Evolutionary conservation across 1,140 invertebrate species (phyloP), one percentile per base, ranked within the genome.

Genomic region (Drosophila watanabei): DNA sequence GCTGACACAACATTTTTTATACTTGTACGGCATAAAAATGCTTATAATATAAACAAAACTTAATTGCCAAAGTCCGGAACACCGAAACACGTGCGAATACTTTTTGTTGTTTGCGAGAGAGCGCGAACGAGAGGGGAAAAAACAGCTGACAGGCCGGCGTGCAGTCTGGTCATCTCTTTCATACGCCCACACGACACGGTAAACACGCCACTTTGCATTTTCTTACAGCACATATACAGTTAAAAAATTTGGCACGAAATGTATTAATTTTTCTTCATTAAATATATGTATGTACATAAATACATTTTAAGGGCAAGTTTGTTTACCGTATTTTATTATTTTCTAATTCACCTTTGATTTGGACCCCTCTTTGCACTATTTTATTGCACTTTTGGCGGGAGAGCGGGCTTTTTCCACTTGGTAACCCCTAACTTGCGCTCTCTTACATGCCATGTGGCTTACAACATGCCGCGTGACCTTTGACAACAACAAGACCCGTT

Each of bases 381-480:
- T 64, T 35, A 13, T 24, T 41, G 35, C 2, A 16, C 13, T 18
- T 30, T 71, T 65, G 63, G 63, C 68, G 63, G 62, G 46, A 54
- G 30, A 70, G 35, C n/a, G 20, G 33, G 18, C 28, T 43, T 32
- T 45, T 18, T 9, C 39, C n/a, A n/a, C 60, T 18, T 51, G 20
- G 30, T 18, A 39, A 64, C 66, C 39, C 46, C 35, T 16, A 10
- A 43, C 30, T 32, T 46, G 13, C 59, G 10, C 33, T 60, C 33
- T 63, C 39, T 32, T 20, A 51, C 54, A 35, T 13, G 37, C 70
- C 70, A 73, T 72, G 68, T 60, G 70, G 70, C 33, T 48, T 37
- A 43, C 49, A 56, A 75, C 58, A 56, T 16, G 59, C 59, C 75
- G 63, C 75, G 75, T 79, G 75, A 62, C 75, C 75, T 79, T 79